phyloP scores from a whole-genome alignment of 2,888 invertebrate species.

The Tridacna crocea region DNA sequence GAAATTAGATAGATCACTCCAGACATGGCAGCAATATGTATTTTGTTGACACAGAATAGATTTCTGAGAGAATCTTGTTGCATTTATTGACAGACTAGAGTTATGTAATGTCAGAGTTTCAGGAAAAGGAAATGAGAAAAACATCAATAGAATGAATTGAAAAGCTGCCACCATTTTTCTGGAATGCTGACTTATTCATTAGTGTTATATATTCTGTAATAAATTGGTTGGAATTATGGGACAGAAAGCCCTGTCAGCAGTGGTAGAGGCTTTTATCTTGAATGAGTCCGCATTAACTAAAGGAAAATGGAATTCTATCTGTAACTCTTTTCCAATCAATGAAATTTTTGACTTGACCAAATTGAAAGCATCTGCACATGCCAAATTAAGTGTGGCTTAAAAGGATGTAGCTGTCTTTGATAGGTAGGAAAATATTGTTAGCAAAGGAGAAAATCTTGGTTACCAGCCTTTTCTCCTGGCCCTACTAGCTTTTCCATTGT shows the following conservation, averaged over 20 bases:
- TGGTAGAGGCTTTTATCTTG: too few relatives aligned
- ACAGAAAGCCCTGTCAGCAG: too few relatives aligned
- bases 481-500: too few relatives aligned
- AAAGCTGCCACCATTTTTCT: conserved; percentile 1
- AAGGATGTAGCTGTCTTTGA: too few relatives aligned
- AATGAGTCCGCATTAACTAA: not conserved
- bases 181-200: not conserved
- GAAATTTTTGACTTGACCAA: not conserved
- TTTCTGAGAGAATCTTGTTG: not conserved
- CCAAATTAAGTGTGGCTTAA: too few relatives aligned
- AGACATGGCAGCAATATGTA: conserved; percentile 9
- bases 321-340: not conserved
- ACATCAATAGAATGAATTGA: conserved; percentile 4
- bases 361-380: not conserved
- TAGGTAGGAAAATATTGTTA: too few relatives aligned
- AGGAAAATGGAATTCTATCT: too few relatives aligned
- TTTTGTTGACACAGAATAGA: conserved; percentile 15
- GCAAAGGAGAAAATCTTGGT: too few relatives aligned
- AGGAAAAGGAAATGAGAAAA: conserved; percentile 5
- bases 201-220: not conserved
- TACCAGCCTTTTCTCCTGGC: too few relatives aligned
- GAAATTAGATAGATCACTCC: too few relatives aligned
- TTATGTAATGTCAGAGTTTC: conserved; percentile 24
- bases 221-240: not conserved
- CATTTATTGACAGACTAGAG: conserved; percentile 16